Percentiles rank a stretch among this genome's conserved stretches.
phyloP scores from a whole-genome alignment of 1,140 invertebrate genomes.

The Cardiocondyla obscurior region DNA sequence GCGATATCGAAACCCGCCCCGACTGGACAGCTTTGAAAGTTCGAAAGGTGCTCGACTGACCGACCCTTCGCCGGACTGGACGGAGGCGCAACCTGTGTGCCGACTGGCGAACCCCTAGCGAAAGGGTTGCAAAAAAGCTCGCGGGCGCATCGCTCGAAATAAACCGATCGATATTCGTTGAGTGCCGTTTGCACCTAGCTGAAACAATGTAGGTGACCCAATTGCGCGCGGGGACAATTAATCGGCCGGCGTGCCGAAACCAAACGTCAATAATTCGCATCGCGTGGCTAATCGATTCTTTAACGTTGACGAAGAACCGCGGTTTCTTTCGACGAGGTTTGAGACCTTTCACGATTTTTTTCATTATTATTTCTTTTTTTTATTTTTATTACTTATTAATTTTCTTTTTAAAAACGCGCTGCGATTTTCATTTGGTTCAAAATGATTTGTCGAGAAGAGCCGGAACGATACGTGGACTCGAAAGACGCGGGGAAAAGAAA shows the following conservation, averaged over 20 bases:
- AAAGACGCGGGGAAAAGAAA: constrained; percentile 55
- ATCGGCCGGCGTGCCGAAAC: background rate
- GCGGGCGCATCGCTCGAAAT: constrained; percentile 48
- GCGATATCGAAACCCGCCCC: constrained; percentile 76
- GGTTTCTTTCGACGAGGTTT: background rate
- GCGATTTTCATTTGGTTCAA: background rate
- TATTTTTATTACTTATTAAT: background rate
- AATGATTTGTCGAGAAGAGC: constrained; percentile 15
- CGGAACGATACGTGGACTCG: constrained; percentile 35
- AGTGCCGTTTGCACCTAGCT: constrained; percentile 46
- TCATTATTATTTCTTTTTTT: background rate
- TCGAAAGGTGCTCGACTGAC: constrained; percentile 68
- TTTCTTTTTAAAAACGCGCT: background rate
- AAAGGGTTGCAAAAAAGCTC: constrained; percentile 80
- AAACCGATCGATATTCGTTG: constrained; percentile 67
- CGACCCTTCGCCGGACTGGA: constrained; percentile 76
- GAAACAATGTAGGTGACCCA: constrained; percentile 63
- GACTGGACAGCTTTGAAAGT: constrained; percentile 44
- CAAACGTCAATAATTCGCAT: background rate
- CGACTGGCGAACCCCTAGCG: constrained; percentile 73
- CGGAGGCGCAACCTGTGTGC: constrained; percentile 80
- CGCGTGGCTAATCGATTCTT: background rate
- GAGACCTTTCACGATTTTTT: background rate
- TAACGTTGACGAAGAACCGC: background rate
- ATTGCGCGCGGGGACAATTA: constrained; percentile 55